These are phyloP conservation scores for Nycticorax nycticorax DNA, from an alignment of 2,113 vertebrate species.

Conservation along the genomic window DNA sequence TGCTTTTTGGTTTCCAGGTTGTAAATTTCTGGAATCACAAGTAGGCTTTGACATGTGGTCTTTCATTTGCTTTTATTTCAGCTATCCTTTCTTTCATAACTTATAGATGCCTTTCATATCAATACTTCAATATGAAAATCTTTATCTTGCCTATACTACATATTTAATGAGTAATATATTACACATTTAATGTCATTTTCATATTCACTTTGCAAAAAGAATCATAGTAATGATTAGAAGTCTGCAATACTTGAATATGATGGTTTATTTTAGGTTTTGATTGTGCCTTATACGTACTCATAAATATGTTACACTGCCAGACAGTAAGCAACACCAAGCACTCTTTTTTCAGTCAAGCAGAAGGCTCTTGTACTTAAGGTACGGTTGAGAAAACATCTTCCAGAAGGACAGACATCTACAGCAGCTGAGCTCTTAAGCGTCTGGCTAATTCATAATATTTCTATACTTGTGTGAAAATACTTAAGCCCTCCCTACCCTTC, in stretches of 20 bases:
- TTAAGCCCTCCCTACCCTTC: neutral
- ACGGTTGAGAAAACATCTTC: neutral
- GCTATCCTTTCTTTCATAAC: neutral
- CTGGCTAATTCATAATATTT: neutral
- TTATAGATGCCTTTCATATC: neutral
- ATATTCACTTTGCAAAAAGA: neutral
- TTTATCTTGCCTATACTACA: neutral
- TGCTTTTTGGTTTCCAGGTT: neutral
- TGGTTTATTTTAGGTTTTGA: neutral
- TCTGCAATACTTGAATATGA: neutral
- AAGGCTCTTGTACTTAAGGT: neutral
- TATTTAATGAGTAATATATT: neutral
- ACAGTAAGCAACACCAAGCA: neutral
- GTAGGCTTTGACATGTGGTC: neutral
- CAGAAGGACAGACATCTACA: neutral
- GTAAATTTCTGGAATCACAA: neutral
- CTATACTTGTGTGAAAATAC: neutral
- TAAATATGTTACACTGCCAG: rapidly evolving
- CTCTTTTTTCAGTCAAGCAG: neutral
- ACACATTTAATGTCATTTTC: neutral
- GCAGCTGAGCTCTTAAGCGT: neutral
- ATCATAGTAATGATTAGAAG: neutral
- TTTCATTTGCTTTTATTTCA: neutral
- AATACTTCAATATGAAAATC: neutral
- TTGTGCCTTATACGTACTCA: neutral